These are phyloP conservation scores for Vicugna pacos DNA, from an alignment of 2,113 vertebrate species.

Conservation along the genomic window DNA sequence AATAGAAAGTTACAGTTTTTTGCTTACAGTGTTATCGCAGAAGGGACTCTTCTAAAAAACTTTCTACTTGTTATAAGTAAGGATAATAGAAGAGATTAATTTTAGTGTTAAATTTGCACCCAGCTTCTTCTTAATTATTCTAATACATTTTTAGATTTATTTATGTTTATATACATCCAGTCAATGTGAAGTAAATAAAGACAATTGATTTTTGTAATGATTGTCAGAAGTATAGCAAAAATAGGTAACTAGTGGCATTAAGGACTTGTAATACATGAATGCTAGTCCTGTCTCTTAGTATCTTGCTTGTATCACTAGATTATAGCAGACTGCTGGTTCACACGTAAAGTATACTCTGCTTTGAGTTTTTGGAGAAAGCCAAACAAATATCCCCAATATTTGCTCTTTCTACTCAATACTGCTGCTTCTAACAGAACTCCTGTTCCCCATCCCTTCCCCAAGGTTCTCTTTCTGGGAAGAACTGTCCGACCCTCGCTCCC, in stretches of 20 bases:
- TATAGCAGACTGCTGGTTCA: neutral
- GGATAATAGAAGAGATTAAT: neutral
- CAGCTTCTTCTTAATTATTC: neutral
- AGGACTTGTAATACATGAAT: neutral
- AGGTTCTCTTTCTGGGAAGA: neutral
- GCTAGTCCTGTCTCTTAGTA: neutral
- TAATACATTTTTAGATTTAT: neutral
- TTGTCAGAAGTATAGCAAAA: neutral
- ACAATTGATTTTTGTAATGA: neutral
- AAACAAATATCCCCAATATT: neutral
- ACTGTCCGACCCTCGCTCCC: neutral
- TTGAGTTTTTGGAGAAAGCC: neutral
- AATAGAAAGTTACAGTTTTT: neutral
- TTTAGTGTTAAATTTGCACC: neutral
- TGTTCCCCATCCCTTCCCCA: accelerated
- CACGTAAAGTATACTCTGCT: neutral
- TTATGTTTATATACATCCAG: neutral
- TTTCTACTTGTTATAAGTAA: neutral
- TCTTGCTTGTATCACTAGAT: neutral
- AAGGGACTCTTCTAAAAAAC: neutral
- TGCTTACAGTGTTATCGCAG: neutral
- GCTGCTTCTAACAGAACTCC: neutral
- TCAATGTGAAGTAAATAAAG: neutral
- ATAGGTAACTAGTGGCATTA: too few species aligned
- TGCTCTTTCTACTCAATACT: neutral